These are phyloP conservation scores for Macrochelys suwanniensis DNA, from an alignment of 2,797 vertebrate species.

Conservation along the genomic window DNA sequence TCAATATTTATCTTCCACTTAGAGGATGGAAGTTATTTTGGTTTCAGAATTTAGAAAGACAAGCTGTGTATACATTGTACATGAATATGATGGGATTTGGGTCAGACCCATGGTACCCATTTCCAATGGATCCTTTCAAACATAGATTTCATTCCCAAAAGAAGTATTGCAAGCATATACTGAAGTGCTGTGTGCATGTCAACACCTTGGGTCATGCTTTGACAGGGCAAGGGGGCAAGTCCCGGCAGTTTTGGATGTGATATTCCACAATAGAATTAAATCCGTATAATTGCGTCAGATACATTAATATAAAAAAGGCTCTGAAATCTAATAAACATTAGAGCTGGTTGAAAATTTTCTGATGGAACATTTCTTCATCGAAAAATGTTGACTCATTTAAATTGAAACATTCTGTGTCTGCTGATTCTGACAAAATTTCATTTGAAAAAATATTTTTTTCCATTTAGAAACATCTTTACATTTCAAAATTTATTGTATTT, in stretches of 20 bases:
- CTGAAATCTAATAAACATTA: neutral
- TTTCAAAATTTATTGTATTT: neutral
- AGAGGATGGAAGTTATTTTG: neutral
- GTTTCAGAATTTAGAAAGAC: neutral
- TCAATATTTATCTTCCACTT: slow-evolving; percentile 54
- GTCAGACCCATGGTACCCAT: neutral
- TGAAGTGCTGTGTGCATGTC: neutral
- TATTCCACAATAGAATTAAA: neutral
- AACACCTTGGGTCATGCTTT: neutral
- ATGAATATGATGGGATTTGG: neutral
- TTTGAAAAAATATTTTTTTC: neutral
- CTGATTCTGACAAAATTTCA: neutral
- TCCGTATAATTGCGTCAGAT: neutral
- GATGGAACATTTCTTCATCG: neutral
- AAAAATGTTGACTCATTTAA: neutral
- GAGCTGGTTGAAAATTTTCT: neutral
- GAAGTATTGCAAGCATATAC: neutral
- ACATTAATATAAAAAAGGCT: neutral
- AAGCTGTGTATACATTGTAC: neutral
- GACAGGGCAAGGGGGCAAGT: neutral
- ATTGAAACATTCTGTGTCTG: neutral
- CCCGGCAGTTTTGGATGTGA: neutral
- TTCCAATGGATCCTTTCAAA: neutral
- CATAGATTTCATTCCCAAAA: neutral
- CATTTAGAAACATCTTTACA: neutral